Evolutionary conservation across 2,113 vertebrate genomes (phyloP).

Genomic region (Tupaia tana): DNA sequence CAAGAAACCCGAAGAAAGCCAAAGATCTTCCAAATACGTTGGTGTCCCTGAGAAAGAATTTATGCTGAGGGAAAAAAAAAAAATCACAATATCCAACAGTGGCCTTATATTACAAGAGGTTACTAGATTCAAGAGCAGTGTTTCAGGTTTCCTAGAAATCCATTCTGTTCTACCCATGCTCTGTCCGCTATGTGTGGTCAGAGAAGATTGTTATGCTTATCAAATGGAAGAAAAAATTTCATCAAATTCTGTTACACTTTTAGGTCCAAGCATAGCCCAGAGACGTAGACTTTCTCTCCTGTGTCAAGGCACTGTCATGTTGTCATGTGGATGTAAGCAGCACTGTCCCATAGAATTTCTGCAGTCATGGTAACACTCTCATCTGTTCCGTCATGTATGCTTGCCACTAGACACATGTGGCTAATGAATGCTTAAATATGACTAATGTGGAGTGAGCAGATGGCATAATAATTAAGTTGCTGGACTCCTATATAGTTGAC

Average conservation of each 20-base stretch:
- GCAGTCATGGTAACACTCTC: not conserved
- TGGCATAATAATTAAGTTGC: not conserved
- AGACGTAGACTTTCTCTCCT: not conserved
- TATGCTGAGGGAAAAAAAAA: not conserved
- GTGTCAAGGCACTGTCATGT: not conserved
- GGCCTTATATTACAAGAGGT: not conserved
- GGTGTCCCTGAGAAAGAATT: not conserved
- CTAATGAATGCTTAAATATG: slow-evolving; percentile 30
- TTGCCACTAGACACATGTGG: not conserved
- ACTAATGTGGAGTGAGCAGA: not conserved
- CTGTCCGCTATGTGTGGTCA: not conserved
- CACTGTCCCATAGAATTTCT: not conserved
- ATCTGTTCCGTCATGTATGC: not conserved
- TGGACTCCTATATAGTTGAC: not conserved
- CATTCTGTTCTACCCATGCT: not conserved
- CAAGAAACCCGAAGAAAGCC: slow-evolving; percentile 2
- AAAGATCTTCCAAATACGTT: slow-evolving; percentile 3
- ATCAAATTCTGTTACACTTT: not conserved
- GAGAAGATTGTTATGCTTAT: not conserved
- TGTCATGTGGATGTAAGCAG: not conserved
- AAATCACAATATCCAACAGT: not conserved
- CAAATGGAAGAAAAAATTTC: not conserved
- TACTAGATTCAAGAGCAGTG: not conserved
- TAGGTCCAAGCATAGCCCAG: not conserved
- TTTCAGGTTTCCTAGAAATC: slow-evolving; percentile 15